Percentiles rank a stretch among this genome's conserved stretches.
Conservation (phyloP, 2,888 invertebrate species). For the Ophion slaviceki region DNA sequence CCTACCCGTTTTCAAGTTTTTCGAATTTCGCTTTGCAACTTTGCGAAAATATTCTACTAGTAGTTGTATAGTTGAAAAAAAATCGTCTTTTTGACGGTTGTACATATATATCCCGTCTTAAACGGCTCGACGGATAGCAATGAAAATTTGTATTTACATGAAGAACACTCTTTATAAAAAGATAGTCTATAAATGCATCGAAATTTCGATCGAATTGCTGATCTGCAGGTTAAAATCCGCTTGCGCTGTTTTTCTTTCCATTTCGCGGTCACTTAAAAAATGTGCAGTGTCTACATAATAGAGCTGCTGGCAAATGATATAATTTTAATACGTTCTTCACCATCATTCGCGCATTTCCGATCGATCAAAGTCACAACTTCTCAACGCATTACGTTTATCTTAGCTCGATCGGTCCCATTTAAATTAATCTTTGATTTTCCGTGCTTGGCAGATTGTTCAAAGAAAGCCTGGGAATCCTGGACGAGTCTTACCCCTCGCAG, state of each 20-base stretch:
- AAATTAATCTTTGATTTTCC: not conserved
- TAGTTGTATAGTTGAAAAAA: too few relatives aligned
- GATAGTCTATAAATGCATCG: not conserved
- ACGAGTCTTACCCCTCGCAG: constrained; percentile 76
- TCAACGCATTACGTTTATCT: not conserved
- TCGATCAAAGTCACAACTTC: too few relatives aligned
- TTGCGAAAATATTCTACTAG: too few relatives aligned
- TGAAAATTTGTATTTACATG: not conserved
- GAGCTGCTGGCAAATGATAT: too few relatives aligned
- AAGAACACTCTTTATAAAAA: not conserved
- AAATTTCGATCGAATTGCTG: not conserved
- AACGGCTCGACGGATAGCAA: not conserved
- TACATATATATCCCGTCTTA: too few relatives aligned
- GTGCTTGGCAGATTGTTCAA: constrained; percentile 70
- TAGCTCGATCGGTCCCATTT: constrained; percentile 46
- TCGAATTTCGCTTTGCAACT: too few relatives aligned
- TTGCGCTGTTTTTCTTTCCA: not conserved
- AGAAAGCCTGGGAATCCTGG: constrained; percentile 73
- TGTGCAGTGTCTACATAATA: too few relatives aligned
- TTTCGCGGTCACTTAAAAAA: not conserved
- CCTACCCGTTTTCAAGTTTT: too few relatives aligned
- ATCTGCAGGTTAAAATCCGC: not conserved
- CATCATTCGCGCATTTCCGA: not conserved
- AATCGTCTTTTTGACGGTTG: too few relatives aligned
- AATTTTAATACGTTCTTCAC: not conserved